Evolutionary conservation across 2,888 invertebrate species (phyloP), one percentile per base, ranked within the genome.

Genomic region (Cerceris rybyensis): DNA sequence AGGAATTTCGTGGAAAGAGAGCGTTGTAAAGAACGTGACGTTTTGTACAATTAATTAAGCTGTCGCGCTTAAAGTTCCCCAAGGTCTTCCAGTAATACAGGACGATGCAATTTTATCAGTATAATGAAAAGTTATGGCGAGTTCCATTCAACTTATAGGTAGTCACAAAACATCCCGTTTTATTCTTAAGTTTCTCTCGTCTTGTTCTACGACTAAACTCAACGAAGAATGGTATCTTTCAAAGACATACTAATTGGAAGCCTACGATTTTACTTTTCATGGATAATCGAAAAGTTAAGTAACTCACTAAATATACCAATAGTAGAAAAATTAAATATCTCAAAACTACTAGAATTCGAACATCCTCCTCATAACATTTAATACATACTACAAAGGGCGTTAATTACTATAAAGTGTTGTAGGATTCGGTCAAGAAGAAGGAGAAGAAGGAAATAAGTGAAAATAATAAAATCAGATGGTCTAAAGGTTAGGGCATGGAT

Each of bases 171-270:
- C 73, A 69, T 41, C 9, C n/a, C 52, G 46, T 68, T 66, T 50
- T 52, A 16, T 78, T 54, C 57, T 28, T 54, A 78, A 78, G 67
- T 77, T 78, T 78, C 64, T 49, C 78, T 66, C 65, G 28, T 71
- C 73, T 73, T 65, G 42, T 72, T 68, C 28, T n/a, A 61, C 59
- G 78, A 67, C 68, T 65, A 57, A 60, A 66, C 63, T 59, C 14
- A 60, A 28, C 70, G 73, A 28, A 28, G 28, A 28, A 28, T 28
- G 28, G 28, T 28, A 72, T 66, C 46, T 65, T 17, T 0, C 4
- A 60, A 65, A 78, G 68, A 55, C 61, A 58, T 65, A 54, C 63
- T 39, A 41, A 50, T n/a, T 17, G 13, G 8, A 49, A 39, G 42
- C 41, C 16, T 16, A 42, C 13, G 60, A 73, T 50, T 78, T 72